Base-by-base conservation (phyloP, 1,140 invertebrate genomes). In the Drosophila teissieri region DNA sequence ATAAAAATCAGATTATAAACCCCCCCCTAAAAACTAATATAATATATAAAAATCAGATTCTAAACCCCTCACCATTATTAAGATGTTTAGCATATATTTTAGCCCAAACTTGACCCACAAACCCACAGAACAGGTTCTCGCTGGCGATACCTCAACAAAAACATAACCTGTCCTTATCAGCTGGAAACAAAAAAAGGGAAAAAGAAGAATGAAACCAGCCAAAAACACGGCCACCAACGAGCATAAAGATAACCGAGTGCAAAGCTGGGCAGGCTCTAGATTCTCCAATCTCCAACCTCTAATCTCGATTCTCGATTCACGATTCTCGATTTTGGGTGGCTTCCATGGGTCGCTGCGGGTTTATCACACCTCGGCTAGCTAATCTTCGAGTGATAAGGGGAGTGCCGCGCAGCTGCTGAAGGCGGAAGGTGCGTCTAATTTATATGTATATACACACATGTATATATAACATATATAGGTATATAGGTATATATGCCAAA, bases 391-490 rank as follows among this genome's bases (percentile, higher is more conserved):
- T 70, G 67, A 70, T 70, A 70, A 70, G 67, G 64, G 67, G 67
- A 70, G 67, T 70, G 67, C 40, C 64, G 24, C 22, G 37, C 40
- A 42, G 40, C 49, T 51, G 37, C 45, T 22, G 61, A 27, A 64
- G 64, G 64, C 61, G 67, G 64, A 70, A 70, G 67, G 67, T 70
- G 67, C 67, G 51, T 70, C 67, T 70, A 70, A 70, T 70, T 70
- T 70, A 70, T 70, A 63, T 67, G 31, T 51, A 64, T 19, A 19
- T 17, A 15, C 19, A 19, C 19, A 19, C 1, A 19, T 19, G n/a
- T 2, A 5, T 51, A 31, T 51, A 34, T 15, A 48, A 5, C 22
- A 19, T 19, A 19, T 19, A 19, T 34, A 31, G 24, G 7, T 19
- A 19, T 19, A 19, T 34, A 31, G 24, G 7, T 57, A 42, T 14